Percentiles rank a stretch among this genome's conserved stretches.
Evolutionary conservation across 2,888 invertebrate genomes (phyloP).

Genomic region (Ernsta delagoae): DNA sequence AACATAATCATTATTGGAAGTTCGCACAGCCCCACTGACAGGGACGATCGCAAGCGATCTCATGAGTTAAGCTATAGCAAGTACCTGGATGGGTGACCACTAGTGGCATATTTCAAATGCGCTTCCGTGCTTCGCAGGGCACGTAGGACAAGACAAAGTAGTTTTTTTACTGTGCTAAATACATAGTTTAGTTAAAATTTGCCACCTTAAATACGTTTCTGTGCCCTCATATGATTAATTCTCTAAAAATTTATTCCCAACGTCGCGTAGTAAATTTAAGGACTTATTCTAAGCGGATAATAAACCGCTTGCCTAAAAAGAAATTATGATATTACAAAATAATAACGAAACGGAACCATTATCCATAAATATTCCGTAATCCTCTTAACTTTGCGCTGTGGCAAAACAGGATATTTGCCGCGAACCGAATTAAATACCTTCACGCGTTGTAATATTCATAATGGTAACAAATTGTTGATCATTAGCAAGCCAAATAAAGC

Average conservation of each 20-base stretch:
- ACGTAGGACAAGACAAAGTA: too few relatives aligned
- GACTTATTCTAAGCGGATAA: conserved; percentile 5
- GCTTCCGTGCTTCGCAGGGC: too few relatives aligned
- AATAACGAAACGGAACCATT: conserved; percentile 61
- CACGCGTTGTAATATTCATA: conserved; percentile 50
- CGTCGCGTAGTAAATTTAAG: conserved; percentile 1
- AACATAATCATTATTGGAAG: too few relatives aligned
- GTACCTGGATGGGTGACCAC: too few relatives aligned
- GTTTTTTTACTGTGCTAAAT: too few relatives aligned
- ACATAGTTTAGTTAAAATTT: too few relatives aligned
- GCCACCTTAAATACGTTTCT: neutral
- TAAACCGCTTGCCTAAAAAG: conserved; percentile 35
- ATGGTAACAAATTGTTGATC: conserved; percentile 59
- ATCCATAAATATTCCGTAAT: conserved; percentile 72
- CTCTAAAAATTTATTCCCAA: neutral
- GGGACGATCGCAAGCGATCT: too few relatives aligned
- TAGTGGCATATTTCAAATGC: too few relatives aligned
- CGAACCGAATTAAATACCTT: conserved; percentile 54
- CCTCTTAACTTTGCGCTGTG: conserved; percentile 72
- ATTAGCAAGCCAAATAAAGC: conserved; percentile 55
- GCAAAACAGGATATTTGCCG: conserved; percentile 65
- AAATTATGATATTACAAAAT: conserved; percentile 59
- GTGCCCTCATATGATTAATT: neutral
- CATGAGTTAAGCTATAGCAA: too few relatives aligned
- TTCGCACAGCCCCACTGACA: too few relatives aligned